Evolutionary conservation across 2,113 vertebrate species (phyloP).

Genomic region (Mesocricetus auratus): DNA sequence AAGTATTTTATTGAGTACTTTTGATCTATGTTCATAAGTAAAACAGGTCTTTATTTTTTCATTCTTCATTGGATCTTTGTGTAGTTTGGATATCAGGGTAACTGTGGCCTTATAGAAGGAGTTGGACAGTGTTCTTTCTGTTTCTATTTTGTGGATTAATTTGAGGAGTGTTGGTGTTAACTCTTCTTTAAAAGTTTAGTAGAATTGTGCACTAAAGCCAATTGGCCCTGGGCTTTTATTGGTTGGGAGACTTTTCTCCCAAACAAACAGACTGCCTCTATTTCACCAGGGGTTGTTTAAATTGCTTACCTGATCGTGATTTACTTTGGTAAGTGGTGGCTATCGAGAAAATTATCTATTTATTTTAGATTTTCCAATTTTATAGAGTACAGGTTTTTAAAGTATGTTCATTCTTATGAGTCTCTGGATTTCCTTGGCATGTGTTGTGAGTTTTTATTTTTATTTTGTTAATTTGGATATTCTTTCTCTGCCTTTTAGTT

Average conservation of each 20-base stretch:
- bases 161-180: background rate
- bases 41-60: background rate
- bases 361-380: background rate
- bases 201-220: background rate
- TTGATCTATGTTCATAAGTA: background rate
- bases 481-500: background rate
- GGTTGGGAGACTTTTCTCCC: background rate
- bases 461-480: background rate
- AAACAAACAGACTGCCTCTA: background rate
- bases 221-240: background rate
- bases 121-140: background rate
- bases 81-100: background rate
- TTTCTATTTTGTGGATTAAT: background rate
- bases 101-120: background rate
- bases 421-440: background rate
- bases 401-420: background rate
- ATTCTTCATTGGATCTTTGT: background rate
- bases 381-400: background rate
- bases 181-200: background rate
- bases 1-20: background rate
- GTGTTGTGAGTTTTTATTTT: background rate
- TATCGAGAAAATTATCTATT: background rate
- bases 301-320: background rate
- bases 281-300: background rate
- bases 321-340: background rate